Percentiles rank a stretch among this genome's conserved stretches.
These are phyloP conservation scores for Pteronotus mesoamericanus DNA, from an alignment of 2,797 vertebrate genomes.

Conservation along the genomic window DNA sequence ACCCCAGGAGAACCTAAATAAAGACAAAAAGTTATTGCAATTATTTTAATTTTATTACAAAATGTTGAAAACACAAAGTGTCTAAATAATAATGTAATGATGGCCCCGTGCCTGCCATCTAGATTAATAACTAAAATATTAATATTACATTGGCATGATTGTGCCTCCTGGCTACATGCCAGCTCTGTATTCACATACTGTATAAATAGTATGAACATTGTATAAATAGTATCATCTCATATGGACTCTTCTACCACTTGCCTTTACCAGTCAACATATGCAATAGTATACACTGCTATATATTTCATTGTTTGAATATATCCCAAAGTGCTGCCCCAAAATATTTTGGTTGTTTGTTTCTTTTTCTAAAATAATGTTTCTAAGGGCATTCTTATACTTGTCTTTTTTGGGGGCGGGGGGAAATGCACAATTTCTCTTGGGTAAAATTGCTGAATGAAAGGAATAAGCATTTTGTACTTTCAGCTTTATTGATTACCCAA, in stretches of 20 bases:
- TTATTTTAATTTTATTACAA: background rate
- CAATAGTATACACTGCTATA: background rate
- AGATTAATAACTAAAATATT: background rate
- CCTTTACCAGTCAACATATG: background rate
- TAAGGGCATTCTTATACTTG: background rate
- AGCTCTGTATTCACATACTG: background rate
- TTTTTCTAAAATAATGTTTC: background rate
- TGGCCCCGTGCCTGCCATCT: background rate
- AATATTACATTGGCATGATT: background rate
- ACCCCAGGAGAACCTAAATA: constrained; percentile 90
- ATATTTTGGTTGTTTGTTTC: background rate
- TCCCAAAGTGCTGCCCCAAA: background rate
- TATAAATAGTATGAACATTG: background rate
- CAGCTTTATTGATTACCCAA: background rate
- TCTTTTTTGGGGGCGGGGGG: background rate
- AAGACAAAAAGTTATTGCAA: constrained; percentile 37
- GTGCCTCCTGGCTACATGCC: background rate
- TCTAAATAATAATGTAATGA: background rate
- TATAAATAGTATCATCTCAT: background rate
- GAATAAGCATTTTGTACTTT: background rate
- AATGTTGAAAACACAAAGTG: background rate
- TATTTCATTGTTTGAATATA: background rate
- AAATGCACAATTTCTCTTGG: background rate
- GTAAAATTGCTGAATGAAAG: background rate
- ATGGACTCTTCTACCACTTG: background rate